Base-by-base conservation (phyloP, 2,888 invertebrate species). In the Diploptera punctata region DNA sequence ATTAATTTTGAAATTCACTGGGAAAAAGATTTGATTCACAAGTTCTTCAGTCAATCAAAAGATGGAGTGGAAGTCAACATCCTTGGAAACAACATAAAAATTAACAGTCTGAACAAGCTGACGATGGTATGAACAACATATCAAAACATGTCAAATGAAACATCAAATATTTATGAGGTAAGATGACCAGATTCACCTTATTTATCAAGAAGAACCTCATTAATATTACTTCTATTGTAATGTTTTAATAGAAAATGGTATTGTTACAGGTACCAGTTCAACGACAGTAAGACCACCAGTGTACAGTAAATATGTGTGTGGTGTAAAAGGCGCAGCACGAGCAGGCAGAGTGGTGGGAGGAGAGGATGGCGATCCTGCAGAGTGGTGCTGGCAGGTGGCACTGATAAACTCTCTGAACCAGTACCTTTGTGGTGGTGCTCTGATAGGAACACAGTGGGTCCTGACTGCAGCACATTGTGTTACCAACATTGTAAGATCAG, bases 361-460 rank as follows among this genome's bases (percentile, higher is more conserved):
- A 16, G 93, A 92, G 82, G 96, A 97, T 81, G 94, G 96, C 1
- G 92, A 91, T 78, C 92, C 95, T 73, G 95, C 94, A 60, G 96
- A 96, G 86, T 97, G 96, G 95, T 96, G 96, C 83, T 96, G 96
- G 96, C 95, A 95, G 84, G 94, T 94, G 76, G 97, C 97, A 1
- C 87, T 97, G 76, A 96, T 97, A 81, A 97, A 97, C 84, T 94
- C 95, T 0, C 86, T 95, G 72, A 97, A 97, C 85, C 97, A 97
- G 83, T 97, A 97, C 83, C 87, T 97, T 52, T 97, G 97, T 81
- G 97, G 97, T 5, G 97, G 95, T 19, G 96, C 96, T 1, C 88
- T 97, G 16, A 95, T 97, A 78, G 97, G 96, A 74, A 95, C 95
- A 0, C 95, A 96, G 81, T 97, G 97, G 97, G 95, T 95, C 70